These are phyloP conservation scores for Equus quagga DNA, from an alignment of 2,113 vertebrate species.

Conservation along the genomic window DNA sequence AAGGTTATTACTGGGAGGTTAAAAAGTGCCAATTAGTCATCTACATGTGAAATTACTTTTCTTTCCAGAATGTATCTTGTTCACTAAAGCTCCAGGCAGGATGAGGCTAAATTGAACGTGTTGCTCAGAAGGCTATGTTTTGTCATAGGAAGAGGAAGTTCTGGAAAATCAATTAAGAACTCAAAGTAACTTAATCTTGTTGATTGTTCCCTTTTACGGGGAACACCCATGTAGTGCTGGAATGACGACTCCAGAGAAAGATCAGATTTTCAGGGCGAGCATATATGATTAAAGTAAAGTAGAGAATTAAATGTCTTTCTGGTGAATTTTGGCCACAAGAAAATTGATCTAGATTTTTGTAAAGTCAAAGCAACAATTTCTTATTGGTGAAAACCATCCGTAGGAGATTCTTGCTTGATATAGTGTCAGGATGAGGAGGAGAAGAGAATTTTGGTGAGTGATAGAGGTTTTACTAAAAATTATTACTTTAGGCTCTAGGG, in stretches of 20 bases:
- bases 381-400: not conserved
- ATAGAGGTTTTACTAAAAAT: not conserved
- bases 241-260: constrained; percentile 52
- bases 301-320: not conserved
- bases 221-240: constrained; percentile 60
- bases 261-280: not conserved
- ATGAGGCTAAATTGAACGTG: not conserved
- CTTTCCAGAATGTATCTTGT: constrained; percentile 35
- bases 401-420: not conserved
- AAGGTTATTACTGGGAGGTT: not conserved
- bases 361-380: not conserved
- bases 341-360: constrained; percentile 4
- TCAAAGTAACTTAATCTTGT: constrained; percentile 77
- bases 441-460: not conserved
- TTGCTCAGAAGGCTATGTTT: constrained; percentile 51
- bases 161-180: constrained; percentile 79
- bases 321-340: not conserved
- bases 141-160: constrained; percentile 75
- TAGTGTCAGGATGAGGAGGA: not conserved
- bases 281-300: not conserved
- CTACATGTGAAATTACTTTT: constrained; percentile 20
- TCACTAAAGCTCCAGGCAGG: not conserved
- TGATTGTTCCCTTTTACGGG: constrained; percentile 73
- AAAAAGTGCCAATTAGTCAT: constrained; percentile 10
- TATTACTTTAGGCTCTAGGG: not conserved